Evolutionary conservation across 2,888 invertebrate species (phyloP).

Genomic region (Pyrocoelia pectoralis): DNA sequence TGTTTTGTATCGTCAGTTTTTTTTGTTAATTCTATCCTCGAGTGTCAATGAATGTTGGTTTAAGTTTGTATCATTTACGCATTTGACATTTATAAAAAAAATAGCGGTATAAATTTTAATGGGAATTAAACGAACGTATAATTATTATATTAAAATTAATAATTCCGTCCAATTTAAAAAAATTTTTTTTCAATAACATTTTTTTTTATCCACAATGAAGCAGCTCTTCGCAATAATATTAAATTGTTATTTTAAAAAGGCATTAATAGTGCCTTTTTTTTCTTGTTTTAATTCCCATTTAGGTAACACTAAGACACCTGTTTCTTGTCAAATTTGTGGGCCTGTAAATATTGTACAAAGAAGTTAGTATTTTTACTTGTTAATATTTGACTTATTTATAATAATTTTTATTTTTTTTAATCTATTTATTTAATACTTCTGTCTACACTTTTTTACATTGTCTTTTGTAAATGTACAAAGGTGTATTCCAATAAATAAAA

Average conservation of each 20-base stretch:
- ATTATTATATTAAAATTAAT: not conserved
- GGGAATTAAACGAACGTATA: slow-evolving; percentile 11
- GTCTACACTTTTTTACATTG: not conserved
- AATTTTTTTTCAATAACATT: not conserved
- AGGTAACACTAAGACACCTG: slow-evolving; percentile 9
- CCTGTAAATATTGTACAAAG: slow-evolving; percentile 30
- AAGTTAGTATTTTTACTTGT: slow-evolving; percentile 26
- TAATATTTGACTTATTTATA: slow-evolving; percentile 22
- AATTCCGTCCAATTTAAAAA: slow-evolving; percentile 3
- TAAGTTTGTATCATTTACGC: not conserved
- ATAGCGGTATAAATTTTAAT: not conserved
- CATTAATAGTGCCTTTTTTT: not conserved
- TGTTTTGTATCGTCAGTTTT: not conserved
- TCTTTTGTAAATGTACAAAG: not conserved
- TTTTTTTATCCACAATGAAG: not conserved
- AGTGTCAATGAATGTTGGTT: not conserved
- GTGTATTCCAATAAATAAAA: slow-evolving; percentile 5
- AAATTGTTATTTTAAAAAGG: not conserved
- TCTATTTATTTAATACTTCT: slow-evolving; percentile 20
- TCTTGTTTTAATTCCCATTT: not conserved
- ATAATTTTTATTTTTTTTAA: slow-evolving; percentile 19
- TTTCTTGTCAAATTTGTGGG: not conserved
- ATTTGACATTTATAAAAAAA: too few relatives aligned
- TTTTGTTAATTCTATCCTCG: not conserved
- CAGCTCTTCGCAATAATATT: not conserved